These are phyloP conservation scores for Cryptotis parvus DNA, from an alignment of 2,113 vertebrate species.

Conservation along the genomic window DNA sequence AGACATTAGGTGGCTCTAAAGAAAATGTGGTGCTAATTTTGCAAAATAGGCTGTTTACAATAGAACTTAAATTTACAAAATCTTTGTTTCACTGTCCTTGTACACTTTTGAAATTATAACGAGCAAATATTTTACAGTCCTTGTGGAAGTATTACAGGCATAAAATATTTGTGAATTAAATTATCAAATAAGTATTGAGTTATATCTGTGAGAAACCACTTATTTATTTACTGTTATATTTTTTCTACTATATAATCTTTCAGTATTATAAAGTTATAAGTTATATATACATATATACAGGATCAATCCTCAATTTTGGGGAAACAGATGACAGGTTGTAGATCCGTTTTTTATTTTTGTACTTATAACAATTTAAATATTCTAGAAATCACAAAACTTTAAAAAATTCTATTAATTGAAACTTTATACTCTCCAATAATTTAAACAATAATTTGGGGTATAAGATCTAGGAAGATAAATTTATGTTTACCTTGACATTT, in stretches of 20 bases:
- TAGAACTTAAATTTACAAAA: not conserved
- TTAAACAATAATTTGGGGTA: not conserved
- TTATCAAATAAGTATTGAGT: not conserved
- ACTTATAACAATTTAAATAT: not conserved
- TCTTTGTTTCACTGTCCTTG: conserved; percentile 32
- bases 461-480: not conserved
- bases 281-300: too few relatives aligned
- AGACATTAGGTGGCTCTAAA: conserved; percentile 31
- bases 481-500: not conserved
- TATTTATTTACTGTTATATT: not conserved
- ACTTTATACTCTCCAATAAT: not conserved
- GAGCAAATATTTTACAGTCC: not conserved
- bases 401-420: not conserved
- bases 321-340: not conserved
- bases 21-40: conserved; percentile 49
- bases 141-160: not conserved
- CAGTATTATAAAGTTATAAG: not conserved
- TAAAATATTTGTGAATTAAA: not conserved
- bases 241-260: not conserved
- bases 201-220: not conserved
- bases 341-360: not conserved
- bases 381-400: not conserved
- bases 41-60: too few relatives aligned
- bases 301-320: not conserved
- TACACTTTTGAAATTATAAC: conserved; percentile 36